Evolutionary conservation across 2,888 invertebrate genomes (phyloP), one percentile per base, ranked within the genome.

Genomic region (Agrilus biguttatus): DNA sequence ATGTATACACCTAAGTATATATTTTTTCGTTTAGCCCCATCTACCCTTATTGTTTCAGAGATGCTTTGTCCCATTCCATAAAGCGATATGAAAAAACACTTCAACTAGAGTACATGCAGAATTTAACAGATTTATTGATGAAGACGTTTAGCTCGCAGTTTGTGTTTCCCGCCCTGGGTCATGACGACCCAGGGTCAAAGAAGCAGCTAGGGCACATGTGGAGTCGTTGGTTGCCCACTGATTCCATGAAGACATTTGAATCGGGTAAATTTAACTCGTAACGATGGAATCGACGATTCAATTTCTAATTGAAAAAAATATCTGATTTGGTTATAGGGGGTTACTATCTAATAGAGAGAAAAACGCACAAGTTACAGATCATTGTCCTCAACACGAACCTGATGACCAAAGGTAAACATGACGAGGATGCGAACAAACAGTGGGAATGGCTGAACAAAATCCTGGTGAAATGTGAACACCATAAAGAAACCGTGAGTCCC

Each of bases 381-480:
- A 78, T 92, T 45, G 87, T 84, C 21, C 70, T 93, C 51, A 92
- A 93, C 71, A 91, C 91, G 36, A 90, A 90, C 68, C 71, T 91
- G 55, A 90, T 82, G 80, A 73, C 74, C 47, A 55, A 50, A 42
- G 49, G 52, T 36, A 62, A 61, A 28, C 53, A 49, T 40, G 67
- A 68, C 41, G 71, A 73, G 46, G 83, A 84, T 56, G 82, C 84
- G 2, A 70, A 74, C 45, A 77, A 73, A 47, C 92, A 92, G 68
- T 88, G 91, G 80, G 71, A 74, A 37, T 93, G 92, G 92, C 72
- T 93, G 41, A 77, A 83, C 47, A 71, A 71, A 14, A 80, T 82
- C 36, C 71, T 92, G 39, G 71, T 75, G 33, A 83, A 82, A 55
- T 85, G 89, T 6, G 75, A 77, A 36, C 66, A 70, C 41, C 82